phyloP scores from a whole-genome alignment of 2,113 vertebrate species.

The Falcunculus frontatus region DNA sequence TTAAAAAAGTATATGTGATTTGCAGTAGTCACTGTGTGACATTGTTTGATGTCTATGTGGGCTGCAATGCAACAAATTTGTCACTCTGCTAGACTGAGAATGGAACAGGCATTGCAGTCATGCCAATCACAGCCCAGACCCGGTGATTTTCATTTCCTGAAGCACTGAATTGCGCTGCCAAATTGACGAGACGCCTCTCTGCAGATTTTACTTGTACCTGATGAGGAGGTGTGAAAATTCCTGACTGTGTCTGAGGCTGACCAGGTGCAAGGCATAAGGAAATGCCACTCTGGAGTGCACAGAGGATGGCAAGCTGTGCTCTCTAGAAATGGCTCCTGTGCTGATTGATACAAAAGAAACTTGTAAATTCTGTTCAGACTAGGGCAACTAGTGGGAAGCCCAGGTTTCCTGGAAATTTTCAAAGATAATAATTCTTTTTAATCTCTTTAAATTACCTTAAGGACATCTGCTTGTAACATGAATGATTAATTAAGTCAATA shows the following conservation, averaged over 20 bases:
- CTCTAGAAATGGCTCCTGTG: not conserved
- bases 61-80: slow-evolving; percentile 40
- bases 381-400: not conserved
- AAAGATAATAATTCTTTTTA: not conserved
- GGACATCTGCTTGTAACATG: not conserved
- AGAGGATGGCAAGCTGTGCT: not conserved
- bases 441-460: not conserved
- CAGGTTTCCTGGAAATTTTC: not conserved
- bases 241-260: not conserved
- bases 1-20: slow-evolving; percentile 1
- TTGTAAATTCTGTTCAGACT: not conserved
- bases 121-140: slow-evolving; percentile 4
- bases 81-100: slow-evolving; percentile 18
- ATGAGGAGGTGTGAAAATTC: slow-evolving; percentile 1
- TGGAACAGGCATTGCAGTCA: not conserved
- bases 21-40: not conserved
- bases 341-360: not conserved
- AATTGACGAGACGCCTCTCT: not conserved
- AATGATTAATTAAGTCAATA: not conserved
- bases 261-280: not conserved
- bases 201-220: slow-evolving; percentile 15
- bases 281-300: not conserved
- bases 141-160: not conserved
- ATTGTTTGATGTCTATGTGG: slow-evolving; percentile 10
- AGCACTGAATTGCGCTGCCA: not conserved